A percentile compares a stretch with the other conserved stretches of the same genome.
phyloP scores from a whole-genome alignment of 92 coral and sea anemone species.

The Desmophyllum pertusum region DNA sequence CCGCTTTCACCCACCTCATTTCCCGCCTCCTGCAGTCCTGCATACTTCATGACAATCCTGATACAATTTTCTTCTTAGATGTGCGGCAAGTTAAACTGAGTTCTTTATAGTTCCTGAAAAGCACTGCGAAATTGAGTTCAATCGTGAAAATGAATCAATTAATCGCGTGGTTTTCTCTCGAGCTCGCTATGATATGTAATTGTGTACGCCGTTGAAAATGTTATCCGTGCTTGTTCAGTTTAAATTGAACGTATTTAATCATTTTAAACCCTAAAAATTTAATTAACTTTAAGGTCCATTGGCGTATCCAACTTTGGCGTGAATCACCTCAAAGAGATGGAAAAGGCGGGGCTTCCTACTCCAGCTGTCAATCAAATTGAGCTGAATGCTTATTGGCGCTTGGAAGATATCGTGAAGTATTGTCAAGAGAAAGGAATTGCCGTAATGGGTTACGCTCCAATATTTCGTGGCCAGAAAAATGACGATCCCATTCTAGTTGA shows the following conservation, averaged over 20 bases:
- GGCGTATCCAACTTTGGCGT: constrained; percentile 82
- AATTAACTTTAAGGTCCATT: constrained; percentile 55
- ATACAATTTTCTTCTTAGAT: no score
- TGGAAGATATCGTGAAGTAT: constrained; percentile 65
- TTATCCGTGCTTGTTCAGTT: no score
- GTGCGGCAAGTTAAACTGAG: no score
- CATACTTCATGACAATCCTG: no score
- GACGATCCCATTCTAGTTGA: constrained; percentile 60
- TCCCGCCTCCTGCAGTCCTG: no score
- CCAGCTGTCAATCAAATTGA: constrained; percentile 91
- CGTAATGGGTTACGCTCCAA: constrained; percentile 59
- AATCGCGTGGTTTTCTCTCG: no score
- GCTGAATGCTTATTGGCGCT: constrained; percentile 76
- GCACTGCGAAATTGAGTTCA: no score
- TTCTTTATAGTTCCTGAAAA: no score
- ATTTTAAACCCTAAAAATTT: not conserved
- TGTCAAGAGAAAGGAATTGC: constrained; percentile 67
- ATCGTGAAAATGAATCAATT: no score
- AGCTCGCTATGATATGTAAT: no score
- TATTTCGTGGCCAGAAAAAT: constrained; percentile 49
- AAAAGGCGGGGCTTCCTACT: constrained; percentile 66
- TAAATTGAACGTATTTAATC: not conserved
- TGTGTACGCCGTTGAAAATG: no score
- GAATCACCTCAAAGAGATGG: constrained; percentile 68
- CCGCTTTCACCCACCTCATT: no score